phyloP scores from a whole-genome alignment of 1,140 invertebrate species.

The Thaumatotibia leucotreta region DNA sequence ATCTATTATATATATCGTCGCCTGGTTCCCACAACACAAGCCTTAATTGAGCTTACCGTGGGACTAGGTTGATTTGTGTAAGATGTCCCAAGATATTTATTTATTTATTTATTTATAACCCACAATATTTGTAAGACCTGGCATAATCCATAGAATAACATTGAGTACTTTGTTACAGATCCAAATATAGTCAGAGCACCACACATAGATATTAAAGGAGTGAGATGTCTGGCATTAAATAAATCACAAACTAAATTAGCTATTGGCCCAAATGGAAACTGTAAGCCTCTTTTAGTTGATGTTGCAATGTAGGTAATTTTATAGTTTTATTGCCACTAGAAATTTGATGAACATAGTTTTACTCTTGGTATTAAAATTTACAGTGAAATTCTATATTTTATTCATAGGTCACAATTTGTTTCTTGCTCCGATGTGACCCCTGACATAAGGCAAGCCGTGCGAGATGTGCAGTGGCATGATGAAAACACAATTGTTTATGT shows the following conservation, averaged over 20 bases:
- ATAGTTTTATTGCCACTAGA: background rate
- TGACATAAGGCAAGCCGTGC: conserved; percentile 26
- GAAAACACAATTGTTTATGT: conserved; percentile 41
- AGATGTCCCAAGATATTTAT: no score
- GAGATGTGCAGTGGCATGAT: conserved; percentile 51
- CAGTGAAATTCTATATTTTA: background rate
- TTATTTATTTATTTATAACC: no score
- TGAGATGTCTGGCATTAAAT: conserved; percentile 42
- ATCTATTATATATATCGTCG: no score
- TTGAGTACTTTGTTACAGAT: conserved; percentile 8
- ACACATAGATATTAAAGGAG: conserved; percentile 29
- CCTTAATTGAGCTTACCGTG: no score
- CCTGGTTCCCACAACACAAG: no score
- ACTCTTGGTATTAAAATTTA: background rate
- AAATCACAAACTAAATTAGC: conserved; percentile 41
- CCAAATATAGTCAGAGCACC: conserved; percentile 28
- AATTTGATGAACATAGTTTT: background rate
- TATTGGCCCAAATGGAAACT: conserved; percentile 53
- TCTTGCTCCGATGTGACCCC: conserved; percentile 24
- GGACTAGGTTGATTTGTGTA: no score
- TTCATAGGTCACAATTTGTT: conserved; percentile 31
- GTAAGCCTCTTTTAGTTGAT: conserved; percentile 55
- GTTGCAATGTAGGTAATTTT: conserved; percentile 46
- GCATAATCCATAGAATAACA: background rate
- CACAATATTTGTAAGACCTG: background rate